phyloP scores from a whole-genome alignment of 2,888 invertebrate genomes.

The Heliconius charithonia region DNA sequence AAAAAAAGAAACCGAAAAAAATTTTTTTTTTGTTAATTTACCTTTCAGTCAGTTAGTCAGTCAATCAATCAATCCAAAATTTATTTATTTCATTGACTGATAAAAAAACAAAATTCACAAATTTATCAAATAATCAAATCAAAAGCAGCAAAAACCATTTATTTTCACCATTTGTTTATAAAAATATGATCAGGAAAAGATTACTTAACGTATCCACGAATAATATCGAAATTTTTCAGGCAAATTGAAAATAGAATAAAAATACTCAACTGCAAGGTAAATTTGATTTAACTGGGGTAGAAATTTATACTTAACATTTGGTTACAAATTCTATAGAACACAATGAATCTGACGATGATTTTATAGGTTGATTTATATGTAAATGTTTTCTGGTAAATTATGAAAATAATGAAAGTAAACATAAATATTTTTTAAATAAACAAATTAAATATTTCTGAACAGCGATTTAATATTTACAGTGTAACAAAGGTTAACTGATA shows the following conservation, averaged over 20 bases:
- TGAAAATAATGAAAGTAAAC: not conserved
- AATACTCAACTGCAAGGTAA: constrained; percentile 2
- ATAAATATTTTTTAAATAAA: not conserved
- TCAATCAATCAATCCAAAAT: too few species aligned
- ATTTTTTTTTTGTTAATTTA: too few species aligned
- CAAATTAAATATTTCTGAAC: not conserved
- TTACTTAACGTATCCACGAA: not conserved
- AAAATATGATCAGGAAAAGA: not conserved
- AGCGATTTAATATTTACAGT: not conserved
- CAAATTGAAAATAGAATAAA: constrained; percentile 17
- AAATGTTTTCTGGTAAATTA: too few species aligned
- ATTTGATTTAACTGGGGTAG: constrained; percentile 4
- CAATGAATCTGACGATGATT: not conserved
- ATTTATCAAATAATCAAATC: too few species aligned
- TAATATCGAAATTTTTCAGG: constrained; percentile 5
- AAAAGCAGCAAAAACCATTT: not conserved
- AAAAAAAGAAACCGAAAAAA: too few species aligned
- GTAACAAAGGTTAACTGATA: not conserved
- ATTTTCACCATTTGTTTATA: not conserved
- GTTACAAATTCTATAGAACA: not conserved
- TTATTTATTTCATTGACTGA: too few species aligned
- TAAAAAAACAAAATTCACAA: too few species aligned
- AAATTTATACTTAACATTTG: not conserved
- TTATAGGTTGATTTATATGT: not conserved
- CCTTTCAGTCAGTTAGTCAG: too few species aligned